These are phyloP conservation scores for Craniophora ligustri DNA, from an alignment of 2,888 invertebrate genomes.

Conservation along the genomic window DNA sequence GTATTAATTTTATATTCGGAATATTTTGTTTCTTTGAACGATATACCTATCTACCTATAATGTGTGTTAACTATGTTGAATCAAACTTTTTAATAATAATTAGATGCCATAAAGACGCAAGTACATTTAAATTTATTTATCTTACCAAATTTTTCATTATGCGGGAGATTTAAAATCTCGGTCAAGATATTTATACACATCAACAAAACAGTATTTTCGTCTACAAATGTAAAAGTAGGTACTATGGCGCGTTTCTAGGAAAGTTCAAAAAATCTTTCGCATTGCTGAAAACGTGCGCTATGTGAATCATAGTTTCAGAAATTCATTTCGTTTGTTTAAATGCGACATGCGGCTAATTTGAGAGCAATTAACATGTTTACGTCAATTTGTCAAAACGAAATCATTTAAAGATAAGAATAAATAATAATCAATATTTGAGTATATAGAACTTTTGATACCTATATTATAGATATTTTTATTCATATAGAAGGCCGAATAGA, in stretches of 20 bases:
- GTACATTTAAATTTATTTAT: too few relatives aligned
- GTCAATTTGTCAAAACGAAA: neutral
- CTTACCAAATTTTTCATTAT: neutral
- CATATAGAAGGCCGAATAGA: too few relatives aligned
- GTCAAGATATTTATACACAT: conserved; percentile 45
- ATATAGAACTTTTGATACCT: too few relatives aligned
- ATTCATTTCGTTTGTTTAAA: conserved; percentile 9
- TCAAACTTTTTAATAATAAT: too few relatives aligned
- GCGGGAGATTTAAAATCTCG: conserved; percentile 32
- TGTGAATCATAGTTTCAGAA: conserved; percentile 11
- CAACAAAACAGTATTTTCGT: conserved; percentile 38
- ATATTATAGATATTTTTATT: too few relatives aligned
- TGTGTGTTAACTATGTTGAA: too few relatives aligned
- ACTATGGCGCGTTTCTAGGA: conserved; percentile 21
- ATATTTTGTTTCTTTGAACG: too few relatives aligned
- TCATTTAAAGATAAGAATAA: too few relatives aligned
- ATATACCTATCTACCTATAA: too few relatives aligned
- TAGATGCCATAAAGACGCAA: too few relatives aligned
- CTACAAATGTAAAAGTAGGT: conserved; percentile 16
- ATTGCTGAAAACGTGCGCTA: conserved; percentile 10
- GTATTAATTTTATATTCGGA: too few relatives aligned
- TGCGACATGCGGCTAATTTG: neutral
- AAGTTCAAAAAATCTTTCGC: conserved; percentile 12
- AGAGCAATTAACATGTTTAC: conserved; percentile 5
- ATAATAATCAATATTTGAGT: too few relatives aligned